A percentile compares a stretch with the other conserved stretches of the same genome.
Evolutionary conservation across 2,113 vertebrate genomes (phyloP).

Genomic region (Pelusios castaneus): DNA sequence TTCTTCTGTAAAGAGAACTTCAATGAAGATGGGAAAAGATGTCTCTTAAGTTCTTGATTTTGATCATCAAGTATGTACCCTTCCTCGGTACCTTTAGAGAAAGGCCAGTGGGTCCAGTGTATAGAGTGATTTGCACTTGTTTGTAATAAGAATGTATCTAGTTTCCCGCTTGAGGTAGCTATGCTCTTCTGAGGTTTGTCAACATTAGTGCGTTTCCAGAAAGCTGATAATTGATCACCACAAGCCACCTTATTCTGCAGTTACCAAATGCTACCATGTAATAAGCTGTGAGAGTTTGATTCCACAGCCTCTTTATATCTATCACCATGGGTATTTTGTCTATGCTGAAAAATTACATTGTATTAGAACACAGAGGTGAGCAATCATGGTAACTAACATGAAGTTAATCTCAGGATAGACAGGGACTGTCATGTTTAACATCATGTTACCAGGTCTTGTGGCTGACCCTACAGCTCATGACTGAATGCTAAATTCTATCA

Average conservation of each 20-base stretch:
- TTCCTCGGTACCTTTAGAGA: neutral
- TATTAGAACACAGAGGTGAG: too few species aligned
- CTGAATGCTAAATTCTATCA: too few species aligned
- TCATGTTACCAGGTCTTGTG: too few species aligned
- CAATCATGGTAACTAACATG: too few species aligned
- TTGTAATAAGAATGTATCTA: neutral
- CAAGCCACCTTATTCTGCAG: neutral
- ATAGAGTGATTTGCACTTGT: neutral
- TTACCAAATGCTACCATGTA: neutral
- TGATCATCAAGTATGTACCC: neutral
- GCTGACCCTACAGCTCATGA: too few species aligned
- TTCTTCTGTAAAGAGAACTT: neutral
- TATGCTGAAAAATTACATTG: too few species aligned
- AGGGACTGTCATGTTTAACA: too few species aligned
- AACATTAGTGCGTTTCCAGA: neutral
- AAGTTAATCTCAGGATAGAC: too few species aligned
- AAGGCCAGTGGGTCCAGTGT: neutral
- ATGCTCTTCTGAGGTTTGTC: neutral
- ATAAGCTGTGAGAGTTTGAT: neutral
- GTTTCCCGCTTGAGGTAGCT: neutral
- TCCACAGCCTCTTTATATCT: neutral
- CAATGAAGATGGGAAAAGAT: neutral
- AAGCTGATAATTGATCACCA: neutral
- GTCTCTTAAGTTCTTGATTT: neutral
- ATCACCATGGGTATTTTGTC: neutral